phyloP scores from a whole-genome alignment of 2,888 invertebrate species.

The Xylota segnis region DNA sequence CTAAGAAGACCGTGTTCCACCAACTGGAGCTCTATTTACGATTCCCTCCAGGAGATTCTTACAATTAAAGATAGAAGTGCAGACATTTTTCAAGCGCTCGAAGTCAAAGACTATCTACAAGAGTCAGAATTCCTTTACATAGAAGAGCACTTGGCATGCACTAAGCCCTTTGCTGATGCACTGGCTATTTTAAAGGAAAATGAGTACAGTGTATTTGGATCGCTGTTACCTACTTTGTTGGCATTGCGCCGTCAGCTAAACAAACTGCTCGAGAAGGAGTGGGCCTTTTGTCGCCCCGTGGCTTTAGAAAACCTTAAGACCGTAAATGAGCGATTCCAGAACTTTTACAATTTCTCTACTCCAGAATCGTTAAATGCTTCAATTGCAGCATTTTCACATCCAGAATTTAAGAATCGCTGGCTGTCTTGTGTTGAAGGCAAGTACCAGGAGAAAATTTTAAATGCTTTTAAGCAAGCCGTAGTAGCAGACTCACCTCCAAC shows the following conservation, averaged over 20 bases:
- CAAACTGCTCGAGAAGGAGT: slow-evolving; percentile 20
- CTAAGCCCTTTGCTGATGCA: slow-evolving; percentile 45
- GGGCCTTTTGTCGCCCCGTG: slow-evolving; percentile 18
- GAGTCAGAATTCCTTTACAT: slow-evolving; percentile 43
- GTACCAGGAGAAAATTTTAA: not conserved
- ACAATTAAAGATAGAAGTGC: slow-evolving; percentile 21
- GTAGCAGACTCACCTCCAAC: not conserved
- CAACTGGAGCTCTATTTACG: slow-evolving; percentile 26
- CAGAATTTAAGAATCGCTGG: slow-evolving; percentile 55
- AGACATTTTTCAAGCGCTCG: slow-evolving; percentile 35
- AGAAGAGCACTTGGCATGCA: slow-evolving; percentile 45
- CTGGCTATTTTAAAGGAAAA: slow-evolving; percentile 14
- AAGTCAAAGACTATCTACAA: slow-evolving; percentile 9
- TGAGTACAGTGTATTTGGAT: slow-evolving; percentile 22
- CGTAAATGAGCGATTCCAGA: slow-evolving; percentile 24
- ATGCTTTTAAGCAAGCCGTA: slow-evolving; percentile 20
- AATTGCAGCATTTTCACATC: slow-evolving; percentile 56
- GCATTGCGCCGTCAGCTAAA: slow-evolving; percentile 25
- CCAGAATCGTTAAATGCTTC: slow-evolving; percentile 6
- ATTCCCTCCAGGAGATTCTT: slow-evolving; percentile 33
- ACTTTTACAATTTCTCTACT: slow-evolving; percentile 18
- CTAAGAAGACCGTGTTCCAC: slow-evolving; percentile 3
- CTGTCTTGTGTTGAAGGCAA: slow-evolving; percentile 30
- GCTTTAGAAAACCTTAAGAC: not conserved
- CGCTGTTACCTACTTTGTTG: slow-evolving; percentile 38